Evolutionary conservation across 2,113 vertebrate species (phyloP).

Genomic region (Marcusenius ussheri): DNA sequence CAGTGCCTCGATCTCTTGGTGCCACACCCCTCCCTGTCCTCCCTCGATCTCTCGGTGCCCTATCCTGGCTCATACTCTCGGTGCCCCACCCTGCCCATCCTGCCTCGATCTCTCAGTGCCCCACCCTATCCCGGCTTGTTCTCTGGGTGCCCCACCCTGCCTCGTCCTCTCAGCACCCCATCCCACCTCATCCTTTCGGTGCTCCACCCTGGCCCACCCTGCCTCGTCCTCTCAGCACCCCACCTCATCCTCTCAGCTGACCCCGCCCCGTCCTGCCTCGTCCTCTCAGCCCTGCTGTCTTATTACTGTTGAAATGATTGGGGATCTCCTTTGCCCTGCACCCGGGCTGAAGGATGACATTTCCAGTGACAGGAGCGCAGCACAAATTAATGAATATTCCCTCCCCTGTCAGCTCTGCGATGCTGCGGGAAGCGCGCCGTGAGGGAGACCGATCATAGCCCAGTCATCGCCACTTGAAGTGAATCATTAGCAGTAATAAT

Average conservation of each 20-base stretch:
- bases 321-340: background rate
- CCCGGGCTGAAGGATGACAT: background rate
- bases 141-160: background rate
- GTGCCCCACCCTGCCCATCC: too few species aligned
- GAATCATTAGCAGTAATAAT: constrained; percentile 65
- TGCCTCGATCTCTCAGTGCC: background rate
- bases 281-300: background rate
- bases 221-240: background rate
- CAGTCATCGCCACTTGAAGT: constrained; percentile 57
- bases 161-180: too few species aligned
- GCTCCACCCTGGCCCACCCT: background rate
- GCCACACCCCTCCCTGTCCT: too few species aligned
- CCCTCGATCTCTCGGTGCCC: background rate
- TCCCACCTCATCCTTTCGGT: too few species aligned
- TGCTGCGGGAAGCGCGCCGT: constrained; percentile 22
- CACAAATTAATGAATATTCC: constrained; percentile 24
- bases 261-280: background rate
- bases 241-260: too few species aligned
- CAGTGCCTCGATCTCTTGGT: background rate
- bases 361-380: constrained; percentile 21
- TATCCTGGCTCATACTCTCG: too few species aligned
- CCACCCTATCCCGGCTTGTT: too few species aligned
- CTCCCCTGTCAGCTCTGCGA: constrained; percentile 25
- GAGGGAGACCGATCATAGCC: constrained; percentile 42
- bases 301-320: constrained; percentile 21